Percentiles rank a stretch among this genome's conserved stretches.
phyloP scores from a whole-genome alignment of 2,797 vertebrate genomes.

The Trachops cirrhosus region DNA sequence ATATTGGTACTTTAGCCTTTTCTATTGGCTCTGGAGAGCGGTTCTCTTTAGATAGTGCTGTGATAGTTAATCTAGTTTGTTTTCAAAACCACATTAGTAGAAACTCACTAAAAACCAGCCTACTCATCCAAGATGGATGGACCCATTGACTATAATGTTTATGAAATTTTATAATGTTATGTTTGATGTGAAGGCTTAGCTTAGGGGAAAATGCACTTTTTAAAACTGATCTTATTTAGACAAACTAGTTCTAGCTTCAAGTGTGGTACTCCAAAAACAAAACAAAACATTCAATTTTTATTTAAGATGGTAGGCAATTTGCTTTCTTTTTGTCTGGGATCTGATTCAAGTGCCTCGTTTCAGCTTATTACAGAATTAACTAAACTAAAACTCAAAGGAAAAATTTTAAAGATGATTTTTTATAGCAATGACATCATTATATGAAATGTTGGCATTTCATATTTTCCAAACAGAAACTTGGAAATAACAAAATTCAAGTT shows the following conservation, averaged over 20 bases:
- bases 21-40: neutral
- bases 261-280: neutral
- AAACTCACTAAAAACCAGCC: neutral
- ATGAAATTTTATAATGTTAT: neutral
- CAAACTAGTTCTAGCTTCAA: slow-evolving; percentile 28
- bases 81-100: neutral
- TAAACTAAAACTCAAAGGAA: slow-evolving; percentile 69
- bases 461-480: slow-evolving; percentile 78
- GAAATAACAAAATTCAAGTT: slow-evolving; percentile 72
- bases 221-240: slow-evolving; percentile 6
- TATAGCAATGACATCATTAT: slow-evolving; percentile 73
- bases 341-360: slow-evolving; percentile 52
- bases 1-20: neutral
- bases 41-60: neutral
- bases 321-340: slow-evolving; percentile 34
- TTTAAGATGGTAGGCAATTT: slow-evolving; percentile 47
- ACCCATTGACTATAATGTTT: neutral
- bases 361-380: slow-evolving; percentile 46
- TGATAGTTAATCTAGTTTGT: neutral
- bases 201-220: neutral
- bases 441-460: slow-evolving; percentile 70
- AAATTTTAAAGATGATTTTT: slow-evolving; percentile 74
- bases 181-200: neutral
- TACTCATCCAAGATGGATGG: neutral
- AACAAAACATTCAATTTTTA: slow-evolving; percentile 6